Evolutionary conservation across 2,797 vertebrate genomes (phyloP), one percentile per base, ranked within the genome.

Genomic region (Discoglossus pictus): DNA sequence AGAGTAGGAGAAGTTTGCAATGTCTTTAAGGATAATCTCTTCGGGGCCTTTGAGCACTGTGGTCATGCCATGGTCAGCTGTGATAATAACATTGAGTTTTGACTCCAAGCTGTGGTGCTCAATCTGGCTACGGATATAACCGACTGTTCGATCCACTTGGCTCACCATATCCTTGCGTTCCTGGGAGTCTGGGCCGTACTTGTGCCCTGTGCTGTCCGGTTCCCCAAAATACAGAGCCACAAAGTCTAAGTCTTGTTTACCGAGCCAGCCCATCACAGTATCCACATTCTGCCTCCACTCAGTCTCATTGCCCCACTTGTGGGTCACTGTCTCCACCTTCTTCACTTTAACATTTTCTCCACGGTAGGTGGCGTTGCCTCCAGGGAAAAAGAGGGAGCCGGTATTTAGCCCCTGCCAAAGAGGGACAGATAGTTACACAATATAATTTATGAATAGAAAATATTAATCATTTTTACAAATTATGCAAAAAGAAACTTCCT

Each of bases 141-240:
- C 95, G 0, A 97, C 55, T 0, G 91, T 89, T 8, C 92, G 82
- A 84, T 96, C 96, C 31, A 97, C 92, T 73, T 97, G 94, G 42
- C 5, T 5, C 10, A 98, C 83, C 88, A 95, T 92, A 15, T 74
- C 72, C 44, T 73, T 88, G 2, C 86, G 82, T 76, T 95, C 0
- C 0, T 61, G 65, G 1, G 96, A 94, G 21, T 97, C 91, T 0
- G 94, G 96, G 15, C 96, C 94, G 0, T 76, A 88, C 52, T 1
- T 89, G 87, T 97, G 96, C 39, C 94, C 95, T 0, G 87, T 74
- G 23, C 86, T 72, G 61, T 98, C 96, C 0, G 94, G 94, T 73
- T 98, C 95, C 0, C 93, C 94, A 0, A 97, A 95, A 79, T 98
- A 98, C 75, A 97, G 70, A 0, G 96, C 85, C 10, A 97, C 84